Conservation (phyloP, 2,113 vertebrate species). For the Muscicapa adusta region DNA sequence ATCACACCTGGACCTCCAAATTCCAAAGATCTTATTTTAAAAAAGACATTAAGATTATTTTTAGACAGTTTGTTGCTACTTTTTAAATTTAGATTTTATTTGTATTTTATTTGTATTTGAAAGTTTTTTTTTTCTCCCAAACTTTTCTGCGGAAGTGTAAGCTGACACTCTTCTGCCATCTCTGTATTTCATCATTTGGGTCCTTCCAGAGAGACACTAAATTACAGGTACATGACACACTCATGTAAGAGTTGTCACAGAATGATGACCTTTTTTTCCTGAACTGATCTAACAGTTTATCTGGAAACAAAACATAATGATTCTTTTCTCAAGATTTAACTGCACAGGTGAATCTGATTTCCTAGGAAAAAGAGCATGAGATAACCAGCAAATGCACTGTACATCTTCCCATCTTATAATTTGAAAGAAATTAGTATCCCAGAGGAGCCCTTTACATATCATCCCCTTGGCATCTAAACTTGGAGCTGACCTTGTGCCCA, state of each 20-base stretch:
- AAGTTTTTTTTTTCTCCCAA: rapidly evolving
- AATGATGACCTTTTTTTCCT: neutral
- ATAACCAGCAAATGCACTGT: neutral
- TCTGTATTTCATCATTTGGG: neutral
- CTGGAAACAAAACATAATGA: neutral
- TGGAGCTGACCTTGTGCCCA: neutral
- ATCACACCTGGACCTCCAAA: neutral
- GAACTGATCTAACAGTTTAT: neutral
- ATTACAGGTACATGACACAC: neutral
- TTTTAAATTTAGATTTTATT: neutral
- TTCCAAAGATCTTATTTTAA: neutral
- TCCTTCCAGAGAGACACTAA: neutral
- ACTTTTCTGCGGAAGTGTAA: neutral
- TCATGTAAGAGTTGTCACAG: neutral
- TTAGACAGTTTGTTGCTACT: neutral
- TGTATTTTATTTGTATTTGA: neutral
- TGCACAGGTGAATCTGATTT: neutral
- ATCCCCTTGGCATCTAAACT: neutral
- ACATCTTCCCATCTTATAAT: neutral
- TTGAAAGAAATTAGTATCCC: neutral
- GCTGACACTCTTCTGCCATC: neutral
- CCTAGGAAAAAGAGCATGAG: neutral
- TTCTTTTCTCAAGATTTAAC: neutral
- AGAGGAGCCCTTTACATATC: neutral
- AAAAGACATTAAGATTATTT: neutral